A percentile compares a stretch with the other conserved stretches of the same genome.
Evolutionary conservation across 2,888 invertebrate genomes (phyloP).

Genomic region (Aphidius colemani): DNA sequence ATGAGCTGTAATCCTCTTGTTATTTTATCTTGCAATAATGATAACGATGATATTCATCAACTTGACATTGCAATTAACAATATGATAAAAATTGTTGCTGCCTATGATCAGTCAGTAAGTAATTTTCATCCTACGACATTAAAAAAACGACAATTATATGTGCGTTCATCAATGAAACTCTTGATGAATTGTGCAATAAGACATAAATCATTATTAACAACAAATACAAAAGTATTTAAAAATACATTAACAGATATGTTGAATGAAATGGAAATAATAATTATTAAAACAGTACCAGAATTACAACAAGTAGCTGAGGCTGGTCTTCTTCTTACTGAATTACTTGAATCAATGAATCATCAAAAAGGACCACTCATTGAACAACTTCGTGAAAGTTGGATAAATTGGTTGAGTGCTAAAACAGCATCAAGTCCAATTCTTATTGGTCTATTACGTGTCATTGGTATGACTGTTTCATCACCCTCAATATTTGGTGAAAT

Average conservation of each 20-base stretch:
- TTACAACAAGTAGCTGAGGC: conserved; percentile 61
- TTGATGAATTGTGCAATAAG: conserved; percentile 64
- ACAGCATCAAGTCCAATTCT: conserved; percentile 61
- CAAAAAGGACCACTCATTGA: conserved; percentile 53
- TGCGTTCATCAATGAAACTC: conserved; percentile 67
- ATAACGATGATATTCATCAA: conserved; percentile 60
- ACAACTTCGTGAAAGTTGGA: conserved; percentile 53
- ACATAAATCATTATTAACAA: conserved; percentile 62
- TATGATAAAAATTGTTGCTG: conserved; percentile 67
- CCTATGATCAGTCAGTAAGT: conserved; percentile 61
- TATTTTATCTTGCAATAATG: conserved; percentile 60
- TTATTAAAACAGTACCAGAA: conserved; percentile 57
- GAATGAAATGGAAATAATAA: conserved; percentile 63
- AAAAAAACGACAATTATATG: conserved; percentile 66
- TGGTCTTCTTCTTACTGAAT: conserved; percentile 62
- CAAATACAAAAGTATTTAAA: conserved; percentile 62
- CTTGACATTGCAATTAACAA: conserved; percentile 68
- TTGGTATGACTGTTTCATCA: conserved; percentile 61
- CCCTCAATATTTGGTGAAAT: conserved; percentile 62
- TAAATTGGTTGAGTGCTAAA: conserved; percentile 62
- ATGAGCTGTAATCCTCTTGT: conserved; percentile 74
- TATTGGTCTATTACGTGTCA: conserved; percentile 60
- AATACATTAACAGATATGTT: conserved; percentile 62
- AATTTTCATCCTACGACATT: conserved; percentile 61
- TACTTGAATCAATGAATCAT: conserved; percentile 59